Evolutionary conservation across 2,113 vertebrate species (phyloP).

Genomic region (Narcine bancroftii): DNA sequence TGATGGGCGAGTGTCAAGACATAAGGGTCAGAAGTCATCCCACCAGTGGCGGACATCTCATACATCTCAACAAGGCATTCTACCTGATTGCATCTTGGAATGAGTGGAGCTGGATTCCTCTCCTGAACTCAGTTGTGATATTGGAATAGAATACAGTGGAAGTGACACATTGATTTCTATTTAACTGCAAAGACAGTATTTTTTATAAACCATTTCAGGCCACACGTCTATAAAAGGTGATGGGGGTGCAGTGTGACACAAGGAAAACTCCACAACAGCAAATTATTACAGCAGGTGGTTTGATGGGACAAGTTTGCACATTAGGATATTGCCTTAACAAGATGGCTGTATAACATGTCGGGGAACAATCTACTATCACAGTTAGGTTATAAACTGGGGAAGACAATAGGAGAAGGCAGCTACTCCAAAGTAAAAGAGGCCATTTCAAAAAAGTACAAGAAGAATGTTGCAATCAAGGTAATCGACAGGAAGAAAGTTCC

Average conservation of each 20-base stretch:
- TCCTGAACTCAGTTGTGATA: not conserved
- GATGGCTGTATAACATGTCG: constrained; percentile 34
- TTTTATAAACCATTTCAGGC: not conserved
- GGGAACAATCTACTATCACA: constrained; percentile 28
- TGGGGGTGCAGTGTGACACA: not conserved
- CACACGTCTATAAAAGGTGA: constrained; percentile 35
- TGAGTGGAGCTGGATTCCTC: not conserved
- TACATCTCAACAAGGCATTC: not conserved
- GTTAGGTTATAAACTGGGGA: constrained; percentile 35
- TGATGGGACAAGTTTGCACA: not conserved
- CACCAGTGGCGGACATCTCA: not conserved
- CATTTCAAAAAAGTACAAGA: constrained; percentile 31
- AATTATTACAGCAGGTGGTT: constrained; percentile 32
- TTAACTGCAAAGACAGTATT: not conserved
- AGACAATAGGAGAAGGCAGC: constrained; percentile 32
- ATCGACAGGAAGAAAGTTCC: constrained; percentile 25
- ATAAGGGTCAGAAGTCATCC: not conserved
- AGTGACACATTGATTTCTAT: not conserved
- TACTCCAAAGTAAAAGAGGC: constrained; percentile 30
- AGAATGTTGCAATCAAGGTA: constrained; percentile 35
- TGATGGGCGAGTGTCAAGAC: not conserved
- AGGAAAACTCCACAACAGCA: constrained; percentile 12
- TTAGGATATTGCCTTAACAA: constrained; percentile 3
- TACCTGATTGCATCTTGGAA: not conserved
- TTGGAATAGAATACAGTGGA: not conserved